Percentiles rank a stretch among this genome's conserved stretches.
These are phyloP conservation scores for Lepetodrilus schrolli DNA, from an alignment of 2,888 invertebrate genomes.

Conservation along the genomic window DNA sequence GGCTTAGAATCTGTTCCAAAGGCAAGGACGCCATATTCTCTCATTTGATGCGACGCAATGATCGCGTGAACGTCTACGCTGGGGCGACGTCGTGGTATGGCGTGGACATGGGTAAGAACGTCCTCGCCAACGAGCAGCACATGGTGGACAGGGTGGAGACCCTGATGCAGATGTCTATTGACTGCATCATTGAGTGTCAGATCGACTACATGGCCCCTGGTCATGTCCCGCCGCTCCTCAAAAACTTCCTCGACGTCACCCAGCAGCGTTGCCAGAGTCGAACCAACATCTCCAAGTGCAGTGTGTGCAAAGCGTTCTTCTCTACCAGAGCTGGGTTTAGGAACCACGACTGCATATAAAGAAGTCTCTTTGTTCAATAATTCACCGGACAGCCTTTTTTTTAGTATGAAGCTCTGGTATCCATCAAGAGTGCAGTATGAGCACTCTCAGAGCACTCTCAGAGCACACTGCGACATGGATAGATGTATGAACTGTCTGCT, in stretches of 20 bases:
- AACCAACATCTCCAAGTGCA: background rate
- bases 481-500: too few relatives aligned
- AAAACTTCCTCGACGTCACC: background rate
- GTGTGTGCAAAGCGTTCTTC: background rate
- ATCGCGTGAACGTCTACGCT: background rate
- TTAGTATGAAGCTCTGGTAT: too few relatives aligned
- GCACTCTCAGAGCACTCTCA: too few relatives aligned
- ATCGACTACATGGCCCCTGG: background rate
- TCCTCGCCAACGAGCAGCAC: background rate
- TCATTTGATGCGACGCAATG: background rate
- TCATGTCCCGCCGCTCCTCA: background rate
- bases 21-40: conserved; percentile 3
- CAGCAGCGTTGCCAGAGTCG: background rate
- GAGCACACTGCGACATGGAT: too few relatives aligned
- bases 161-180: background rate
- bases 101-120: background rate
- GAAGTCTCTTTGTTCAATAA: too few relatives aligned
- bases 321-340: background rate
- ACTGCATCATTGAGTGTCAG: background rate
- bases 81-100: background rate
- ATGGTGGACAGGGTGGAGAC: background rate
- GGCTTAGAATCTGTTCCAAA: background rate
- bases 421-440: too few relatives aligned
- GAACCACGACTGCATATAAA: background rate
- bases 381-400: too few relatives aligned